phyloP scores from a whole-genome alignment of 2,888 invertebrate genomes.

The Peribatodes rhomboidaria region DNA sequence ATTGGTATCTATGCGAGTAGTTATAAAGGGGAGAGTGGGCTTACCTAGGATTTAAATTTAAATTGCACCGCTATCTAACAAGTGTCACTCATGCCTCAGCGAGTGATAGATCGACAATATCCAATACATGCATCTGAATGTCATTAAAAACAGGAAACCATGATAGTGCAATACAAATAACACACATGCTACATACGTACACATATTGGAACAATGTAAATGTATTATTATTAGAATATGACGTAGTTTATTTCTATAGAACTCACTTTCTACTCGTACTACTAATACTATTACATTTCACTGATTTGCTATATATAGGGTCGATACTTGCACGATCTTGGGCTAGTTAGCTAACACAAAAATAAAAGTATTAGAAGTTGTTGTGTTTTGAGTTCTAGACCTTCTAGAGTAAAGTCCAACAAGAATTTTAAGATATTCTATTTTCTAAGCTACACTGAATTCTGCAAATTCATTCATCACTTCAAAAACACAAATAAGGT shows the following conservation, averaged over 20 bases:
- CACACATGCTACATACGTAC: too few species aligned
- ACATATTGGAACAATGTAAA: neutral
- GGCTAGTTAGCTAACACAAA: too few species aligned
- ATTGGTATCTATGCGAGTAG: slow-evolving; percentile 45
- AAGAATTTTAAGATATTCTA: neutral
- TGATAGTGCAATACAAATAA: neutral
- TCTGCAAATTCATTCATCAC: neutral
- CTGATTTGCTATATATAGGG: too few species aligned
- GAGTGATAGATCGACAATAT: slow-evolving; percentile 76
- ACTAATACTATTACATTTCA: neutral
- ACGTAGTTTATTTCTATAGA: too few species aligned
- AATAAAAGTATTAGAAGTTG: too few species aligned
- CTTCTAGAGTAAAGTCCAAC: neutral
- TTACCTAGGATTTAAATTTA: slow-evolving; percentile 79
- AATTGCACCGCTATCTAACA: slow-evolving; percentile 74
- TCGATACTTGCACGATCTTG: too few species aligned
- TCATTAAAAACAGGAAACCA: slow-evolving; percentile 22
- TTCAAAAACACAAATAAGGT: neutral
- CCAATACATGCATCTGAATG: slow-evolving; percentile 25
- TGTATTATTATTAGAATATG: neutral
- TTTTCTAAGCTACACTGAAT: too few species aligned
- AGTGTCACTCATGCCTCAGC: slow-evolving; percentile 70
- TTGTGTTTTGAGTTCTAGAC: too few species aligned
- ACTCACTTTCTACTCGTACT: too few species aligned
- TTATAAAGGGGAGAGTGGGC: slow-evolving; percentile 57